These are phyloP conservation scores for Eudasyphora cyanicolor DNA, from an alignment of 2,888 invertebrate species.

Conservation along the genomic window DNA sequence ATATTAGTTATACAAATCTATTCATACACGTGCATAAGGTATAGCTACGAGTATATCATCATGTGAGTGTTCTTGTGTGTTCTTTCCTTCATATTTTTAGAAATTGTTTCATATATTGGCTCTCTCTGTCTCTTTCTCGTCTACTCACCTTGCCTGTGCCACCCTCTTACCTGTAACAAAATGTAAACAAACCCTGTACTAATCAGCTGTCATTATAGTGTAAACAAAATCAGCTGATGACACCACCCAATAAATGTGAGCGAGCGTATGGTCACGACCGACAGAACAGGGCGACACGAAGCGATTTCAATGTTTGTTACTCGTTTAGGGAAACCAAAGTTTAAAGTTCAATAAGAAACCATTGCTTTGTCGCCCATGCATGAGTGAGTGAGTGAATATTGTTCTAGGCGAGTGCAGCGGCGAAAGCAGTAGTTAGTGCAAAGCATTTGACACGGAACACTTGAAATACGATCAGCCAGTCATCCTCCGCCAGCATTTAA, in stretches of 20 bases:
- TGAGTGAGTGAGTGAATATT: no score
- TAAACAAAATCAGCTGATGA: conserved; percentile 6
- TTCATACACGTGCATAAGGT: neutral
- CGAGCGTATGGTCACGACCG: neutral
- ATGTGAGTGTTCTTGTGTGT: neutral
- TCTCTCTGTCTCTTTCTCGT: neutral
- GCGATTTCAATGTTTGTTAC: neutral
- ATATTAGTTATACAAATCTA: neutral
- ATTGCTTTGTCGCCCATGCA: no score
- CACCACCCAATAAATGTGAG: no score
- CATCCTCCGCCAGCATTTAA: neutral
- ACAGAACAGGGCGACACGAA: neutral
- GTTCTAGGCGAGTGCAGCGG: neutral
- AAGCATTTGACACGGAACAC: no score
- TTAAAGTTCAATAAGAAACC: no score
- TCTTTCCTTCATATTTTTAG: neutral
- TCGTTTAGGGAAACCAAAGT: neutral
- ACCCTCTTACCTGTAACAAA: neutral
- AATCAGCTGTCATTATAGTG: neutral
- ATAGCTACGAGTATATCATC: neutral
- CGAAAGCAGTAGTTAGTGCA: no score
- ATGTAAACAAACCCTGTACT: neutral
- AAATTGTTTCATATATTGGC: neutral
- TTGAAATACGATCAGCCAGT: no score
- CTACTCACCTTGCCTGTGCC: neutral